phyloP scores from a whole-genome alignment of 2,113 vertebrate genomes.

The Edolisoma coerulescens region DNA sequence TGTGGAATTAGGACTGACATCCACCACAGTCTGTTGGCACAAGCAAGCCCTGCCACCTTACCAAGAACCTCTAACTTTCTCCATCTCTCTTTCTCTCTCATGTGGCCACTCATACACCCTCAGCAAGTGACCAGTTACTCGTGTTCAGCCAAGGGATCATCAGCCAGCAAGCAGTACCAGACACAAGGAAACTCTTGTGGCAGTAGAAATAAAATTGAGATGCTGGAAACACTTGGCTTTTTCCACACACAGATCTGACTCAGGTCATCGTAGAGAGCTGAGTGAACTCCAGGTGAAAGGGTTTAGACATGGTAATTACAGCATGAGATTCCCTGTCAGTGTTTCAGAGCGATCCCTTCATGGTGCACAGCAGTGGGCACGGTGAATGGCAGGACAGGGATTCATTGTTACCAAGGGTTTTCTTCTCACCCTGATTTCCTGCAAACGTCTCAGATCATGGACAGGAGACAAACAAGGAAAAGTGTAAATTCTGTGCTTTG shows the following conservation, averaged over 20 bases:
- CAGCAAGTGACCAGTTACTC: background rate
- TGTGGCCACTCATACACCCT: background rate
- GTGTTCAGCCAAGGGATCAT: background rate
- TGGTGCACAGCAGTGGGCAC: fast-evolving
- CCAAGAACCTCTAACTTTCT: background rate
- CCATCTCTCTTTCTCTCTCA: background rate
- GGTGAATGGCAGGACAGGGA: background rate
- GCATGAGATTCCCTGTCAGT: background rate
- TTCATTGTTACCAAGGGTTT: background rate
- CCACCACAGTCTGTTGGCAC: background rate
- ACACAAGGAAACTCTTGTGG: background rate
- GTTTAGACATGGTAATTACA: background rate
- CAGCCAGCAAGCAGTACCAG: background rate
- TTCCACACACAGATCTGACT: background rate
- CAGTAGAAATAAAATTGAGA: background rate
- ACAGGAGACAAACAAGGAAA: background rate
- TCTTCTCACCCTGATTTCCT: background rate
- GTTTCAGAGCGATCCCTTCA: background rate
- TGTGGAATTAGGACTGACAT: background rate
- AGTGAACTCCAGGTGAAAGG: background rate
- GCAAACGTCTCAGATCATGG: background rate
- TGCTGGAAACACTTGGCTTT: background rate
- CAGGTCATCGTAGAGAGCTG: background rate
- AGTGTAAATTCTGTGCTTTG: background rate
- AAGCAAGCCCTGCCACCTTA: background rate